Evolutionary conservation across 2,888 invertebrate genomes (phyloP).

Genomic region (Trissolcus brochymenae): DNA sequence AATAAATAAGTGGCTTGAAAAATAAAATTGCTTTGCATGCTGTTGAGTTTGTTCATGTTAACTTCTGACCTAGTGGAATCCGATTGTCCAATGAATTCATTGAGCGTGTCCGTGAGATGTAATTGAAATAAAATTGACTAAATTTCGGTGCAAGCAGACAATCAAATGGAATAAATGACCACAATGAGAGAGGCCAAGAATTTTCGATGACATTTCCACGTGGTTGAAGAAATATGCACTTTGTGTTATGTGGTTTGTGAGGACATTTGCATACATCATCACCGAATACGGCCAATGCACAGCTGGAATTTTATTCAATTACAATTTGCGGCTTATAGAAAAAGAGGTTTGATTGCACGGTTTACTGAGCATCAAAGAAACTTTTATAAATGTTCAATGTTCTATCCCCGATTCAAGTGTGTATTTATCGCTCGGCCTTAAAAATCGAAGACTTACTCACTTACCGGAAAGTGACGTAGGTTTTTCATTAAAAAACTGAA

Average conservation of each 20-base stretch:
- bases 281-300: slow-evolving; percentile 40
- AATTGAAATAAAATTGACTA: slow-evolving; percentile 3
- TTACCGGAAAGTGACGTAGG: too few relatives aligned
- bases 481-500: too few relatives aligned
- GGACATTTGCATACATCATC: slow-evolving; percentile 47
- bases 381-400: slow-evolving; percentile 9
- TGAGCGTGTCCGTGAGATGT: background rate
- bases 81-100: background rate
- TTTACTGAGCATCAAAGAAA: slow-evolving; percentile 7
- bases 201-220: slow-evolving; percentile 26
- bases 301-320: slow-evolving; percentile 50
- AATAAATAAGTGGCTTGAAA: too few relatives aligned
- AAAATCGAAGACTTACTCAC: too few relatives aligned
- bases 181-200: slow-evolving; percentile 3
- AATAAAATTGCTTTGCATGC: too few relatives aligned
- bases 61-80: background rate
- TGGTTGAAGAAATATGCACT: slow-evolving; percentile 30
- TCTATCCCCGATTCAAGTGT: background rate
- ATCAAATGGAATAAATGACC: slow-evolving; percentile 11
- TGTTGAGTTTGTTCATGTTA: too few relatives aligned
- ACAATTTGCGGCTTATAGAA: slow-evolving; percentile 22
- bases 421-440: background rate
- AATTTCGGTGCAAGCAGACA: slow-evolving; percentile 13
- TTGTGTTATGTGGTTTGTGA: slow-evolving; percentile 29
- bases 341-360: slow-evolving; percentile 12